phyloP scores from a whole-genome alignment of 2,797 vertebrate species.

The Cyprinella venusta region DNA sequence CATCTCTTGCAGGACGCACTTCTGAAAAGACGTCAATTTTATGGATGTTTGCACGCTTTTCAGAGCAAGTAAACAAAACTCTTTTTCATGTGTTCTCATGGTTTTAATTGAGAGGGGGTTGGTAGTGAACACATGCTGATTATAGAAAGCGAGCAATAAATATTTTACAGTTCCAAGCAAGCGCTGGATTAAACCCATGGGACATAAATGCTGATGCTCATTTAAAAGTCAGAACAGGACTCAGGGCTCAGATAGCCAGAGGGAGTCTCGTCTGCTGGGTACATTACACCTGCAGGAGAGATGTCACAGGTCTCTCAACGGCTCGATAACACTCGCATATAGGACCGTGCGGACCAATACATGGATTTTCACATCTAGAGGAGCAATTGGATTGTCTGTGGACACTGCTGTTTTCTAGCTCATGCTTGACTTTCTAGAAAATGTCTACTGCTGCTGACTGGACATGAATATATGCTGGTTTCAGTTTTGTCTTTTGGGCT shows the following conservation, averaged over 20 bases:
- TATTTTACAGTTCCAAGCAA: slow-evolving; percentile 53
- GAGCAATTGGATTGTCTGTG: not conserved
- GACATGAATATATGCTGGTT: not conserved
- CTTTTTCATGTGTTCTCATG: slow-evolving; percentile 32
- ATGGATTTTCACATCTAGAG: slow-evolving; percentile 12
- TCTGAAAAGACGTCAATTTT: slow-evolving; percentile 26
- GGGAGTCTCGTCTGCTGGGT: slow-evolving; percentile 37
- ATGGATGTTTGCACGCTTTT: slow-evolving; percentile 48
- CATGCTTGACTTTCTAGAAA: not conserved
- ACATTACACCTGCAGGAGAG: slow-evolving; percentile 33
- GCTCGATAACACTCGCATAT: slow-evolving; percentile 6
- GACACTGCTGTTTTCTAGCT: slow-evolving; percentile 6
- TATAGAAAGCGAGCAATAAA: slow-evolving; percentile 60
- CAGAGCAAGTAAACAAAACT: slow-evolving; percentile 36
- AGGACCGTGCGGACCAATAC: slow-evolving; percentile 10
- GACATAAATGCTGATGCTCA: slow-evolving; percentile 50
- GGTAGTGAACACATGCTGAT: slow-evolving; percentile 41
- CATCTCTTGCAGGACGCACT: slow-evolving; percentile 1
- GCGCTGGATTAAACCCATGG: slow-evolving; percentile 49
- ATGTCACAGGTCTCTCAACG: slow-evolving; percentile 15
- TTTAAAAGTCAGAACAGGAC: slow-evolving; percentile 52
- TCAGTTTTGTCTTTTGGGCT: not conserved
- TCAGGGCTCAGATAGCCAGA: slow-evolving; percentile 6
- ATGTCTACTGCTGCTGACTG: too few species aligned
- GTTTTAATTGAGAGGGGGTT: slow-evolving; percentile 48